A percentile compares a stretch with the other conserved stretches of the same genome.
Conservation (phyloP, 2,113 vertebrate species). For the Sminthopsis crassicaudata region DNA sequence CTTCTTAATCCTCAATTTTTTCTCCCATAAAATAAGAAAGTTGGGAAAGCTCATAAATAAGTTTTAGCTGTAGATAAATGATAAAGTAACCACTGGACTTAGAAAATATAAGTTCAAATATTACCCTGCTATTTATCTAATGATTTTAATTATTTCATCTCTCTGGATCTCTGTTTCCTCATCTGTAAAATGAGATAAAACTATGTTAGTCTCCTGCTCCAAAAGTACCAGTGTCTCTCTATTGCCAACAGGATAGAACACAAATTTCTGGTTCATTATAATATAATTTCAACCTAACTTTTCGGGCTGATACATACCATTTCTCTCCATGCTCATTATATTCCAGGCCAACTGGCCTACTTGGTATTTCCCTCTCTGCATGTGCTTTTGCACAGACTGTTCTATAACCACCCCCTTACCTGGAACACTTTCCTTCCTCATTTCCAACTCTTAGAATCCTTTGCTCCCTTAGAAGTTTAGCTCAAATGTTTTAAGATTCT, state of each 20-base stretch:
- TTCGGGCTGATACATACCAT: background rate
- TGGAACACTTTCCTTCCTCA: background rate
- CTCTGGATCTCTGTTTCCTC: background rate
- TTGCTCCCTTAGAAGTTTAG: background rate
- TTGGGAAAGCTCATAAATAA: background rate
- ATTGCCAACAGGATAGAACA: background rate
- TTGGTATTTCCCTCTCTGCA: background rate
- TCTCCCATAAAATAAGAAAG: background rate
- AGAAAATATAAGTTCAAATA: background rate
- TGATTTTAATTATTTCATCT: background rate
- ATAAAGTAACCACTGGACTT: background rate
- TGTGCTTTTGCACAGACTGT: background rate
- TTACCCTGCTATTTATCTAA: background rate
- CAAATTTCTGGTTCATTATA: background rate
- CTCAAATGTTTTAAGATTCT: background rate
- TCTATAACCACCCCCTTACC: background rate
- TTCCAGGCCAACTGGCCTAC: background rate
- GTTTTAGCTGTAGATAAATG: background rate
- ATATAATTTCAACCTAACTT: background rate
- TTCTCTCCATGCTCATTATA: background rate
- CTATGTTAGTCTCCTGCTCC: background rate
- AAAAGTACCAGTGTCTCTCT: background rate
- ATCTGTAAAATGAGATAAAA: background rate
- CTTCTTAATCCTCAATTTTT: background rate
- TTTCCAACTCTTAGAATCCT: background rate